Evolutionary conservation across 1,140 invertebrate species (phyloP).

Genomic region (Wiebesia pumilae): DNA sequence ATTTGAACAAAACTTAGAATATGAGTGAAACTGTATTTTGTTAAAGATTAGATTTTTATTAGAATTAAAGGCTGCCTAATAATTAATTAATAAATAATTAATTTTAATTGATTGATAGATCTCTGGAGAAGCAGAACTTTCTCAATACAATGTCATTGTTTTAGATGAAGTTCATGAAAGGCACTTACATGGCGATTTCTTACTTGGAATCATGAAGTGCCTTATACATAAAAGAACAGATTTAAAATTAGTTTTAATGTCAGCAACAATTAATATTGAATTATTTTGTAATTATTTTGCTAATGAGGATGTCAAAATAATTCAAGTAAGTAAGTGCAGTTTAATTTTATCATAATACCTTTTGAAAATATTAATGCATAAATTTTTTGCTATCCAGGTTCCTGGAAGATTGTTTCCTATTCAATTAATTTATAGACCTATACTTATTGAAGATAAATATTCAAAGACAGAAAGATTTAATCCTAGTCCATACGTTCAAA

Average conservation of each 20-base stretch:
- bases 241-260: conserved; percentile 97
- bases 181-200: conserved; percentile 95
- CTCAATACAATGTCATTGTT: conserved; percentile 90
- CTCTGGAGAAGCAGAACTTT: conserved; percentile 74
- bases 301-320: conserved; percentile 84
- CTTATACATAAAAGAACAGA: conserved; percentile 86
- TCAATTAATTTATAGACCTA: conserved; percentile 89
- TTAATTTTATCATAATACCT: conserved; percentile 25
- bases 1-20: too few species aligned
- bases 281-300: conserved; percentile 94
- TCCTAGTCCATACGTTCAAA: conserved; percentile 92
- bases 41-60: not conserved
- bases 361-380: conserved; percentile 2
- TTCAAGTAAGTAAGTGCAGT: conserved; percentile 78
- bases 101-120: conserved; percentile 66
- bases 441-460: conserved; percentile 82
- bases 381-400: conserved; percentile 78
- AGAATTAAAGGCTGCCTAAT: too few species aligned
- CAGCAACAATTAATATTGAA: conserved; percentile 97
- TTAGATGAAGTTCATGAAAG: conserved; percentile 97
- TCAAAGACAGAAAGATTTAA: conserved; percentile 86
- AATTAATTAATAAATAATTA: too few species aligned
- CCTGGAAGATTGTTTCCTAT: conserved; percentile 96
- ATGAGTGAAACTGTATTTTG: conserved; percentile 5
- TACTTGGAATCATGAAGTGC: conserved; percentile 94